A percentile compares a stretch with the other conserved stretches of the same genome.
Evolutionary conservation across 1,140 invertebrate genomes (phyloP).

Genomic region (Planococcus citri): DNA sequence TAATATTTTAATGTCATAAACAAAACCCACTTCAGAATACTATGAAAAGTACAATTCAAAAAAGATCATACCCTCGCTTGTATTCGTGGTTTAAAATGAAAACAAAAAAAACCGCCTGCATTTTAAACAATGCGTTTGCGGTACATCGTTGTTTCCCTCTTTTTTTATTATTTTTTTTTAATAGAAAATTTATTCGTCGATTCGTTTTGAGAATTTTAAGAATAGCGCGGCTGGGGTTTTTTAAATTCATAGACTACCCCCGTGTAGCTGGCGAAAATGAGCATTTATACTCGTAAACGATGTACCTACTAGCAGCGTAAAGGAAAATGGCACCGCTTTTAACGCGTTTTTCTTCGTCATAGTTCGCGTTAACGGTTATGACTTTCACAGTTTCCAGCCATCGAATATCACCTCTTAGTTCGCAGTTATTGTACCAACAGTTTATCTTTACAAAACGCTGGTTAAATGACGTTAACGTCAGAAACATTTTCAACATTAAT

Average conservation of each 20-base stretch:
- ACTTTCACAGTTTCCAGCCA: neutral
- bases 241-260: neutral
- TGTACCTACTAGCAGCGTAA: neutral
- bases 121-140: neutral
- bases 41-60: no score
- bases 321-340: neutral
- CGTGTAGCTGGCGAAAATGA: neutral
- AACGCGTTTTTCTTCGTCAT: neutral
- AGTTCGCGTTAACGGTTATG: neutral
- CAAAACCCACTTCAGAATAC: no score
- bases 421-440: neutral
- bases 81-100: no score
- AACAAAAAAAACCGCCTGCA: no score
- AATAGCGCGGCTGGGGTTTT: neutral
- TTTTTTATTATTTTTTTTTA: no score
- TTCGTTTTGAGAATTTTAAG: neutral
- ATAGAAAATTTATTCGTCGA: neutral
- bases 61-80: no score
- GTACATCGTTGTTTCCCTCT: neutral
- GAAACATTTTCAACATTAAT: neutral
- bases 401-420: neutral
- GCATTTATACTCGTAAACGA: neutral
- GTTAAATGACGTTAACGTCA: conserved; percentile 2
- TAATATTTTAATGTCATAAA: no score
- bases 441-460: neutral